Percentiles rank a stretch among this genome's conserved stretches.
phyloP scores from a whole-genome alignment of 1,140 invertebrate genomes.

The Fopius arisanus region DNA sequence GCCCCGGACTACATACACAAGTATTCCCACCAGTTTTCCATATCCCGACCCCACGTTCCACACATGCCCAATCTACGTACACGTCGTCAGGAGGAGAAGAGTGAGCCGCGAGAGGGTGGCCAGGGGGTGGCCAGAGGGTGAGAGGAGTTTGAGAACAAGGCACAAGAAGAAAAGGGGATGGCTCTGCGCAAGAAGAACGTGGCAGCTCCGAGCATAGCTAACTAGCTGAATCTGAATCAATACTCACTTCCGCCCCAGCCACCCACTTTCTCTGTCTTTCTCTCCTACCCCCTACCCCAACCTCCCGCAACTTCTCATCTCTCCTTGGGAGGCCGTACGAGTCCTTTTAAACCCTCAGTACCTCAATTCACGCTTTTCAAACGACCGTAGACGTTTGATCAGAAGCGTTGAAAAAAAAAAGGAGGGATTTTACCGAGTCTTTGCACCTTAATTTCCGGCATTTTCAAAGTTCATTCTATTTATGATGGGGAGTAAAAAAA shows the following conservation, averaged over 20 bases:
- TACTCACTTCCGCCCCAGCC: constrained; percentile 52
- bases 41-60: neutral
- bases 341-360: constrained; percentile 15
- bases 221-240: constrained; percentile 62
- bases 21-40: constrained; percentile 2
- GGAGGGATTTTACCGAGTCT: constrained; percentile 35
- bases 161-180: neutral
- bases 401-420: neutral
- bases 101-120: neutral
- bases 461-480: constrained; percentile 3
- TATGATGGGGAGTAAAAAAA: neutral
- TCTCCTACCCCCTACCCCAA: constrained; percentile 32
- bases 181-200: constrained; percentile 34
- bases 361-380: constrained; percentile 24
- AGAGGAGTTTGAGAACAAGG: constrained; percentile 3
- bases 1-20: neutral
- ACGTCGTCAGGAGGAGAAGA: neutral
- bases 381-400: constrained; percentile 31
- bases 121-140: neutral
- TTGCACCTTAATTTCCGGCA: constrained; percentile 30
- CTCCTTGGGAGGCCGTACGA: constrained; percentile 3
- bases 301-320: constrained; percentile 8
- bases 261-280: constrained; percentile 32
- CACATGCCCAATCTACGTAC: neutral
- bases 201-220: constrained; percentile 54